Evolutionary conservation across 2,113 vertebrate species (phyloP), one percentile per base, ranked within the genome.

Genomic region (Hemiprocne comata): DNA sequence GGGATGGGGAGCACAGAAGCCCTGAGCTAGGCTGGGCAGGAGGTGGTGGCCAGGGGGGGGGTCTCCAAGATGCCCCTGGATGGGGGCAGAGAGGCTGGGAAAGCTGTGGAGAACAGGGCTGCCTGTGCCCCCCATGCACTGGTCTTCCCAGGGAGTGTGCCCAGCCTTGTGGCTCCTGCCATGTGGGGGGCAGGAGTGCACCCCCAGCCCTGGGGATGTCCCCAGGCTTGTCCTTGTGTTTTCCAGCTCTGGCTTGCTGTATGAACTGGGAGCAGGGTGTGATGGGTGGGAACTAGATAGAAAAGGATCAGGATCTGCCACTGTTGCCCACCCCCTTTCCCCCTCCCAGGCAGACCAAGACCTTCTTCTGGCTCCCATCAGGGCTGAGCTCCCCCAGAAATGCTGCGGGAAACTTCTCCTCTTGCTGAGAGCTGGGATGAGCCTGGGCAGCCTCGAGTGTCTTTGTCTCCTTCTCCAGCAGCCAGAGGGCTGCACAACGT

Each of bases 221-320:
- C 5, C 31, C 83, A 77, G 28, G 38, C 12, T 36, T 1, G 6
- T 11, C n/a, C 65, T 40, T 0, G 1, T 0, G 0, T 33, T 60
- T 61, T 10, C 48, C 82, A 50, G 50, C 66, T 48, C 33, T 34
- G 42, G 7, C 33, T 57, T 16, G 4, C 26, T 28, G 18, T 1
- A 0, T 0, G 20, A 20, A 2, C 28, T 3, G 1, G 69, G 51
- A 84, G 25, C 15, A 2, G 7, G 7, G 2, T 7, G 64, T 12
- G 46, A 29, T 4, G 62, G 66, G 29, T 17, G 31, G 17, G 29
- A 40, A 33, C 6, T 11, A 7, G 57, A 25, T 11, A 7, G 57
- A 25, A 55, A 38, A 88, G 58, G 3, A 5, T 38, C 6, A 9
- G 84, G 16, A 80, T 2, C 13, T 7, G 0, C 26, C 51, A 9